Base-by-base conservation (phyloP, 2,113 vertebrate species). In the Cervus canadensis region DNA sequence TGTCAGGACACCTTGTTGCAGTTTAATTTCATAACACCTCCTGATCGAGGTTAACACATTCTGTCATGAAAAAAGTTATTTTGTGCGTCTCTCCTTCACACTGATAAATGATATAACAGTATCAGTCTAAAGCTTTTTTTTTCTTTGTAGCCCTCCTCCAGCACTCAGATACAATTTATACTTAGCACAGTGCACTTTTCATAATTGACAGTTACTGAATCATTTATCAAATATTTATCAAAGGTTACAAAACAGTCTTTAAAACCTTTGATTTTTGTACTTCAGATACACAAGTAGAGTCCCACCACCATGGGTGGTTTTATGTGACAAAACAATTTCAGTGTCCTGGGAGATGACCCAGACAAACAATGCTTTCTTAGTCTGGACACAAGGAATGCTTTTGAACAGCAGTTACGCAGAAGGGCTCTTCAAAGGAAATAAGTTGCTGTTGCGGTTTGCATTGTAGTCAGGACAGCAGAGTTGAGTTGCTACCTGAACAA, bases 311-410 rank as follows among this genome's bases (percentile, higher is more conserved):
- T 26, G 92, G 54, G n/a, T 88, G 85, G 78, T 87, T 92, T 92
- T 90, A 33, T 92, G 2, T 43, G 78, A 87, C 86, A 82, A 50
- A 95, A 89, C 91, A 88, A 48, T 78, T 85, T 83, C 43, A 10
- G 86, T 91, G 91, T 97, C 93, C 97, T 28, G 23, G 93, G 98
- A 97, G 92, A 94, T 89, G 89, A 94, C 90, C 96, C 90, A 95
- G 87, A 94, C 87, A 83, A 95, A 94, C 45, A 96, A 36, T 60
- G 74, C 45, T 92, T 94, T 89, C 87, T 84, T 94, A 87, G 78
- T 79, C 43, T 88, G 91, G 88, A 91, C 40, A 74, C 92, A 76
- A 76, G 88, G 40, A 78, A 62, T 59, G 64, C 93, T 79, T 91
- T 94, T 91, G 43, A 52, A 1, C 12, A 26, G 85, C 67, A 82